Conservation (phyloP, 2,888 invertebrate species). For the Hypselothyrea guttata region DNA sequence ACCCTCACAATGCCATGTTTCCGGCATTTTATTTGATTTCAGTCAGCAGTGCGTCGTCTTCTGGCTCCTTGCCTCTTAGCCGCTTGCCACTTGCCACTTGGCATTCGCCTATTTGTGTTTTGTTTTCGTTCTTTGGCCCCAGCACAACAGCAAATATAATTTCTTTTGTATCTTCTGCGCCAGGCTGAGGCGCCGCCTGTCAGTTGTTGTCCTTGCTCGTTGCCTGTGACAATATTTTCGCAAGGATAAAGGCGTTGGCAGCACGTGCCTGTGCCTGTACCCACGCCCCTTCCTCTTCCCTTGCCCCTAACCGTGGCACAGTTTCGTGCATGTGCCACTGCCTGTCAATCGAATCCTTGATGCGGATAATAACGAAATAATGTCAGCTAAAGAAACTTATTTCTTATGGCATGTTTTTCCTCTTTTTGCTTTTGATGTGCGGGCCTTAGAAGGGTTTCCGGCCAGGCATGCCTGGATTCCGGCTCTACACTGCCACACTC, state of each 20-base stretch:
- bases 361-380: conserved; percentile 79
- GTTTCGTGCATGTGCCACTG: conserved; percentile 30
- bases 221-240: conserved; percentile 72
- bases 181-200: conserved; percentile 29
- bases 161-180: conserved; percentile 63
- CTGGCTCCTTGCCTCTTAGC: conserved; percentile 12
- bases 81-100: conserved; percentile 10
- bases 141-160: conserved; percentile 58
- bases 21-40: conserved; percentile 73
- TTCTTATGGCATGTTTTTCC: conserved; percentile 39
- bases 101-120: conserved; percentile 54
- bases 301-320: conserved; percentile 42
- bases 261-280: conserved; percentile 63
- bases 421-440: conserved; percentile 51
- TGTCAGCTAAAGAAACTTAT: conserved; percentile 60
- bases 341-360: conserved; percentile 73
- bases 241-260: conserved; percentile 69
- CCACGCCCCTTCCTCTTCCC: conserved; percentile 20
- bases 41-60: conserved; percentile 16
- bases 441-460: conserved; percentile 51
- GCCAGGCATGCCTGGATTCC: conserved; percentile 5
- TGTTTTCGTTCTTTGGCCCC: conserved; percentile 48
- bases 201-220: conserved; percentile 47
- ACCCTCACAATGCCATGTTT: conserved; percentile 59
- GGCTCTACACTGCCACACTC: conserved; percentile 21